Percentiles rank a stretch among this genome's conserved stretches.
phyloP scores from a whole-genome alignment of 2,888 invertebrate genomes.

The Dryocosmus kuriphilus region DNA sequence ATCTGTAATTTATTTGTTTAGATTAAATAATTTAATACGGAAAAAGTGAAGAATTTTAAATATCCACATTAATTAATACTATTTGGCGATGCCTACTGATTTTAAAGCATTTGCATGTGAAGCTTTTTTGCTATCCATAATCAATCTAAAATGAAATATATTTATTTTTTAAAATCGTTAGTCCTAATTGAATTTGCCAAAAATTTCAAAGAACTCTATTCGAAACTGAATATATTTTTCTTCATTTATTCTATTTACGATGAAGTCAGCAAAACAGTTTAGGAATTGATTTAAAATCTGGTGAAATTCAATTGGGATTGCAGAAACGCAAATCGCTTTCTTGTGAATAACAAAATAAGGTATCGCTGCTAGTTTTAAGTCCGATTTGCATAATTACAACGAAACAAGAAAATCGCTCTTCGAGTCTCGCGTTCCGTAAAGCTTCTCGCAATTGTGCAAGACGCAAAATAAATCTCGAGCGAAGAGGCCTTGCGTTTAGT shows the following conservation, averaged over 20 bases:
- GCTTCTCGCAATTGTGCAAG: constrained; percentile 53
- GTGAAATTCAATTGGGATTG: background rate
- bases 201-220: background rate
- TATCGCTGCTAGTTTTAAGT: background rate
- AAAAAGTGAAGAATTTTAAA: no score
- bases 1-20: no score
- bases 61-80: no score
- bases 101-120: no score
- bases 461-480: constrained; percentile 7
- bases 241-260: background rate
- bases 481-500: background rate
- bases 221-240: background rate
- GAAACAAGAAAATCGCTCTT: constrained; percentile 29
- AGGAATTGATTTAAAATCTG: background rate
- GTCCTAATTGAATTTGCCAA: no score
- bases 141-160: no score
- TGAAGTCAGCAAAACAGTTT: background rate
- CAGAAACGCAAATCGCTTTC: background rate
- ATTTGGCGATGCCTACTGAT: no score
- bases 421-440: constrained; percentile 51
- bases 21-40: no score
- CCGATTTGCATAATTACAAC: constrained; percentile 19
- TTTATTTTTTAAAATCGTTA: no score
- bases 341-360: constrained; percentile 6
- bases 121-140: no score